Evolutionary conservation across 1,140 invertebrate species (phyloP).

Genomic region (Mycetomoellerius zeteki): DNA sequence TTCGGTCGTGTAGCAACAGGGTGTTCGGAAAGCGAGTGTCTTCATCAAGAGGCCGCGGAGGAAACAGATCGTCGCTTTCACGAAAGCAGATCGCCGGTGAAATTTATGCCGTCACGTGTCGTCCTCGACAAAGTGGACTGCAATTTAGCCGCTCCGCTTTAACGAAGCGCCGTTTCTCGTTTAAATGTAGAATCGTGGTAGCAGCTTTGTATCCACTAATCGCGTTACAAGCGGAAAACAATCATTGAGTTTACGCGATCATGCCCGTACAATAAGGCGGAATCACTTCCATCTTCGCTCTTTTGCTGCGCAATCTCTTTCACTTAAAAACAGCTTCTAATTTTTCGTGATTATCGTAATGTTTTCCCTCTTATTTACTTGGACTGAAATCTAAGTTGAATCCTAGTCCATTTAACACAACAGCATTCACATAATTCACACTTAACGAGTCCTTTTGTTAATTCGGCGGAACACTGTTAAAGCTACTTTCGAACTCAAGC

Average conservation of each 20-base stretch:
- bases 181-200: slow-evolving; percentile 53
- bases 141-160: slow-evolving; percentile 60
- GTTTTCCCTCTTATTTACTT: background rate
- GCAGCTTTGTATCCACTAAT: slow-evolving; percentile 9
- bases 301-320: background rate
- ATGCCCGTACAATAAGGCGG: background rate
- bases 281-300: no score
- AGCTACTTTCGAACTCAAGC: slow-evolving; percentile 21
- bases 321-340: background rate
- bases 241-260: slow-evolving; percentile 20
- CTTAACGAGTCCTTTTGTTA: slow-evolving; percentile 32
- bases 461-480: slow-evolving; percentile 13
- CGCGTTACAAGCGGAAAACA: background rate
- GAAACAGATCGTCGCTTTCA: slow-evolving; percentile 57
- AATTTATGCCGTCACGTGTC: slow-evolving; percentile 68
- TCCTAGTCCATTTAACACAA: background rate
- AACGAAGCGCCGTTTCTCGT: slow-evolving; percentile 51
- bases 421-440: slow-evolving; percentile 15
- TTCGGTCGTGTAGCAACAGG: slow-evolving; percentile 31
- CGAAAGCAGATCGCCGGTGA: slow-evolving; percentile 58
- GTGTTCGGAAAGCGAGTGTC: slow-evolving; percentile 26
- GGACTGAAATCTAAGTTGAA: no score
- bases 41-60: slow-evolving; percentile 13
- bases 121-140: slow-evolving; percentile 57
- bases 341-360: background rate